Base-by-base conservation (phyloP, 2,888 invertebrate genomes). In the Campoplex capitator region DNA sequence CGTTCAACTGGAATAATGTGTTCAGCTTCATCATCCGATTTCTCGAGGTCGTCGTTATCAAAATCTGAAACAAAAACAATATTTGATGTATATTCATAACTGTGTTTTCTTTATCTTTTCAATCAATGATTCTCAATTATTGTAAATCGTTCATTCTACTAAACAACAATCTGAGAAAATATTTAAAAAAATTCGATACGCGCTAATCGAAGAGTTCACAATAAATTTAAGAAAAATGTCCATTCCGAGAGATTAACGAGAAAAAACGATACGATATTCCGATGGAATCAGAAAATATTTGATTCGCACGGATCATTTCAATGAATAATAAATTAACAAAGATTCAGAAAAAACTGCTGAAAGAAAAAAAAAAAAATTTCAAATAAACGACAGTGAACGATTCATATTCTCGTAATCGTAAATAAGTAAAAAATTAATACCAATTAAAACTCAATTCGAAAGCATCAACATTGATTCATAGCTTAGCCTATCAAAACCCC, bases 61-160 rank as follows among this genome's bases (percentile, higher is more conserved):
- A 23, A 70, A 76, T 76, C 83, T 83, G 76, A 68, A 83, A 83
- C 79, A 83, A 45, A 82, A 45, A 82, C n/a, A 56, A 70, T n/a
- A 70, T 32, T 42, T n/a, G 38, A 68, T 68, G 58, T 38, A 65
- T 62, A 32, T 62, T 62, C 51, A 62, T 38, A 6, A 56, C 38
- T 51, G 9, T 23, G 23, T 23, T 42, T 42, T 42, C 1, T 73
- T 73, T n/a, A n/a, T 51, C 18, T 48, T 45, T 7, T 38, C 13
- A 56, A 38, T 54, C 9, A 23, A 58, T 58, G 13, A 28, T 58
- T 23, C 65, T 48, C 28, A 23, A 77, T 77, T 48, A 67, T 77
- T 35, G 42, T 38, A 18, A 73, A 56, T 73, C 48, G 70, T 62
- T 32, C 32, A 62, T 62, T 62, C 62, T 16, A 62, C 62, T 62